Evolutionary conservation across 2,797 vertebrate species (phyloP), one percentile per base, ranked within the genome.

Genomic region (Clarias pachynema): DNA sequence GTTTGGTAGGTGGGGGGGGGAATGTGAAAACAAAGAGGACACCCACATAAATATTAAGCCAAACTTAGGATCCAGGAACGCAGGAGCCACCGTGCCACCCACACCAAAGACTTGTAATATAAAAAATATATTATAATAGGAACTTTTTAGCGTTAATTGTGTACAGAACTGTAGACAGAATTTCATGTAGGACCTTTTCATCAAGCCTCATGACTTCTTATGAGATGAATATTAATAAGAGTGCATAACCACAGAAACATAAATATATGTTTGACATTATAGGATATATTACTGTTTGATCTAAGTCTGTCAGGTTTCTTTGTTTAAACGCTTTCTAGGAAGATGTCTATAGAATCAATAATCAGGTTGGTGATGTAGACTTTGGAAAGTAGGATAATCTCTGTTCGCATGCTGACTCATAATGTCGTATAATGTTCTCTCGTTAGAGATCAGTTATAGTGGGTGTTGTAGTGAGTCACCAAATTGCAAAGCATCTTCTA

Each of bases 391-490:
- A 78, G 60, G 26, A 65, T 12, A 70, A 24, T 57, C 49, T 60
- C 56, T 53, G 68, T 37, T 79, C 74, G 31, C 24, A 86, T 74
- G 16, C 24, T 73, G 72, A 83, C 75, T 84, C 84, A 85, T 18
- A 20, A 85, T 56, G 59, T 86, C 73, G 62, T 72, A 26, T 86
- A 85, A 84, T 88, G 31, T 66, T 62, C 83, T 88, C 79, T 83
- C 65, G 56, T 82, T 81, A 83, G 70, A 73, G 79, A 84, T 90
- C 62, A 70, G 81, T 87, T 87, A 78, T 86, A 79, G 86, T 56
- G 56, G 69, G 72, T 3, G n/a, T 81, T 68, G 73, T 65, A 34
- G 75, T 87, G 87, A 88, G 83, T 90, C 89, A 90, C 80, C 84
- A 81, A 84, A 81, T 57, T 80, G 26, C 81, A 79, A 68, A 57